Conservation (phyloP, 2,113 vertebrate genomes). For the Accipiter virgatus region DNA sequence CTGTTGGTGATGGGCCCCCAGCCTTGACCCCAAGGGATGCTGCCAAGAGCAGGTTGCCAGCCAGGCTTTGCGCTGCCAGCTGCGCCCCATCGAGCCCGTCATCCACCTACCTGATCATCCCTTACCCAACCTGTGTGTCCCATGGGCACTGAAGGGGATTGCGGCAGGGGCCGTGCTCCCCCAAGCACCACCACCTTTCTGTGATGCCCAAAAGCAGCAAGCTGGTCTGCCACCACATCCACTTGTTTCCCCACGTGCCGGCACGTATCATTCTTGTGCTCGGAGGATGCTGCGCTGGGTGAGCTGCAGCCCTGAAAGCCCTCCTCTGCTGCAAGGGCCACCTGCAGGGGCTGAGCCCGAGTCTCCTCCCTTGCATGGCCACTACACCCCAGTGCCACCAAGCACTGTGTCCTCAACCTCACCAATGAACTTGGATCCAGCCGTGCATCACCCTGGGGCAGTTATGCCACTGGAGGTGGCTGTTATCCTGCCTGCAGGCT, state of each 20-base stretch:
- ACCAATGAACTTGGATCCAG: background rate
- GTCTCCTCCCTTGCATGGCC: background rate
- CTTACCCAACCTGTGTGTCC: background rate
- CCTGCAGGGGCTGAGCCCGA: fast-evolving
- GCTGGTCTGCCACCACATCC: background rate
- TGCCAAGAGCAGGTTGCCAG: fast-evolving
- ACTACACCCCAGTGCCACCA: background rate
- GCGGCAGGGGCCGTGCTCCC: fast-evolving
- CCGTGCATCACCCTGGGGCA: fast-evolving
- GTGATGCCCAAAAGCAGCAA: fast-evolving
- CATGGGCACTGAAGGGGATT: background rate
- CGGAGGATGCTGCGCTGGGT: background rate
- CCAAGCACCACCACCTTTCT: background rate
- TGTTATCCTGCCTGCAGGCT: background rate
- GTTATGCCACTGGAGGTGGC: background rate
- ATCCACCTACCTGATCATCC: background rate
- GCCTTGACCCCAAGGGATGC: background rate
- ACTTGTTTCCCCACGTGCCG: background rate
- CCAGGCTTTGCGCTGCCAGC: background rate
- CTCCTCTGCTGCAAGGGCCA: background rate
- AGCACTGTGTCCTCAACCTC: background rate
- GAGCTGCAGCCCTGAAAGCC: background rate
- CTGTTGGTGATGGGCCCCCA: fast-evolving
- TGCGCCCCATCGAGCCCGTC: fast-evolving
- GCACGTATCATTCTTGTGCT: fast-evolving